Evolutionary conservation across 1,140 invertebrate species (phyloP), one percentile per base, ranked within the genome.

Genomic region (Heliconius hewitsoni): DNA sequence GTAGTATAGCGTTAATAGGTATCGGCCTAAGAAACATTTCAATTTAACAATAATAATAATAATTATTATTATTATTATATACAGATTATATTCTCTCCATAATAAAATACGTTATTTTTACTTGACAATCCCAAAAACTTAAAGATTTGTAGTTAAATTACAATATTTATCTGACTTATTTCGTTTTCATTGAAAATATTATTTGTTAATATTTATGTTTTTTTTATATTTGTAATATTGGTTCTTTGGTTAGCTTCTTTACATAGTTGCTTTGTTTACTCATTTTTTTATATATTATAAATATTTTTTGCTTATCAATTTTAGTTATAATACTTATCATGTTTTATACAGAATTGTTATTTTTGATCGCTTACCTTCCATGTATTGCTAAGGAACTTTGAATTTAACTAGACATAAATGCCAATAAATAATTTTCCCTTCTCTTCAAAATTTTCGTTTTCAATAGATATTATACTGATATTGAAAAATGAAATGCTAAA

Each of bases 1-100:
- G 71, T 84, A 80, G 71, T 76, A 19, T 77, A 71, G 71, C 75
- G 72, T 79, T 73, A 77, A 81, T 79, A 82, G 75, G 70, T 77
- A 79, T 81, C 78, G 83, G 83, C 83, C 83, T 84, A 84, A 84
- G 79, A 73, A 52, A 71, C 18, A 70, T 57, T 66, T 76, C 57
- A 37, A 76, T 70, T 23, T 76, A 27, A 39, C n/a, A 8, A 60
- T 60, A 23, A 60, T 60, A 23, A 60, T 60, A 60, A 11, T 60
- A 9, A 9, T 23, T 57, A 60, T 1, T 30, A 23, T 23, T 23
- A 23, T 23, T 23, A 23, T 23, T 60, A 19, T 60, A 60, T 23
- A 60, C 55, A 23, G n/a, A 60, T 60, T n/a, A 60, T 60, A 0
- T 52, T 60, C 18, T 60, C 19, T 60, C 55, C 16, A 8, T 19